Conservation (phyloP, 2,113 vertebrate genomes). For the Neotragus pygmaeus region DNA sequence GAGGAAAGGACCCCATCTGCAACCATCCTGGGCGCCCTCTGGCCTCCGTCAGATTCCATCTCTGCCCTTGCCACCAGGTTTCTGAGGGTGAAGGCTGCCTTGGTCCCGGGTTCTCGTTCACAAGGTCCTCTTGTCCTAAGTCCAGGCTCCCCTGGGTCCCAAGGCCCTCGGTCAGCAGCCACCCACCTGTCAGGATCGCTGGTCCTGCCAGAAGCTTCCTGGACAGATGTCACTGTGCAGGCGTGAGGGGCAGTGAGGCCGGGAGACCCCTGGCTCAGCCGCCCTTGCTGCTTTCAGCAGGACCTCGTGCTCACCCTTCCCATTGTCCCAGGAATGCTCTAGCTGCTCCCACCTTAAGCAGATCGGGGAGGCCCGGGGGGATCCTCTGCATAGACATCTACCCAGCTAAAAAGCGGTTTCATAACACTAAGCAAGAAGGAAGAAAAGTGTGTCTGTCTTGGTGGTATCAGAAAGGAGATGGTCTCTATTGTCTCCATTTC, state of each 20-base stretch:
- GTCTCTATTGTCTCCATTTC: neutral
- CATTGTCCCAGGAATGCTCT: fast-evolving
- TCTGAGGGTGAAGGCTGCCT: fast-evolving
- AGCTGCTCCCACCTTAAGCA: neutral
- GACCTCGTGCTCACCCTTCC: fast-evolving
- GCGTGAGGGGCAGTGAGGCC: fast-evolving
- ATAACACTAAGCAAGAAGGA: fast-evolving
- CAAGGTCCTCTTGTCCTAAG: neutral
- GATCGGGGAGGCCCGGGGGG: fast-evolving
- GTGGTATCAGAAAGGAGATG: fast-evolving
- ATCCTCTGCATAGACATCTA: neutral
- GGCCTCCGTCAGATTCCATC: neutral
- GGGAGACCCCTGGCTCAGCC: fast-evolving
- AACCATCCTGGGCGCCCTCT: fast-evolving
- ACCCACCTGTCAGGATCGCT: fast-evolving
- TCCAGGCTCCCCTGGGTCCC: neutral
- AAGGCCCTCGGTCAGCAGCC: neutral
- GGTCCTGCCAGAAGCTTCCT: neutral
- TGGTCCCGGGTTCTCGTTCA: fast-evolving
- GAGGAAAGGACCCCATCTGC: neutral
- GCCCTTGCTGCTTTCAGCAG: fast-evolving
- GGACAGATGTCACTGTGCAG: fast-evolving
- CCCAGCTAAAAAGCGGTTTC: neutral
- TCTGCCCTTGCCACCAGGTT: fast-evolving
- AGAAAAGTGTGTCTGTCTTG: fast-evolving